These are phyloP conservation scores for Kryptolebias marmoratus DNA, from an alignment of 2,113 vertebrate species.

Conservation along the genomic window DNA sequence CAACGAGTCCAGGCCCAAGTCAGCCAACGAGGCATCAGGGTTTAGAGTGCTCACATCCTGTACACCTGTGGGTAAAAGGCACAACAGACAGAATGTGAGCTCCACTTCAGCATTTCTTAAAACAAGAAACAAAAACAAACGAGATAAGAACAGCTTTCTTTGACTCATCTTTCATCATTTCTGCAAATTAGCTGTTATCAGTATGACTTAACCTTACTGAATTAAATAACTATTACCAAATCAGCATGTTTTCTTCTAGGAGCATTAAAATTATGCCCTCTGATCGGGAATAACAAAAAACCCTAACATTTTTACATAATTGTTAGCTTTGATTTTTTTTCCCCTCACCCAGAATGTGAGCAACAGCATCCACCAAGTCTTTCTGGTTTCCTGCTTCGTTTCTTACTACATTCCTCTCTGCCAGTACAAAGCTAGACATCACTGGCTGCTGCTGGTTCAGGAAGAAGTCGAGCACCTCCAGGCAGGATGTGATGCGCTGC, in stretches of 20 bases:
- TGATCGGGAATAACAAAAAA: no score
- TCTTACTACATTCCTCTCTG: conserved; percentile 80
- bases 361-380: conserved; percentile 88
- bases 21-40: conserved; percentile 86
- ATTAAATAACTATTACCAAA: no score
- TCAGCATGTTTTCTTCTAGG: no score
- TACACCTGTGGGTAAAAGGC: conserved; percentile 80
- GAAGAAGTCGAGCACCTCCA: conserved; percentile 92
- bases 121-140: not conserved
- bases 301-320: no score
- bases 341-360: conserved; percentile 90
- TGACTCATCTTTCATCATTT: no score
- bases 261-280: no score
- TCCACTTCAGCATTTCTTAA: not conserved
- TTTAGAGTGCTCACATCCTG: conserved; percentile 86
- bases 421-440: conserved; percentile 93
- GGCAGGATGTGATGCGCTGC: conserved; percentile 90
- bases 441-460: conserved; percentile 87
- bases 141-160: no score
- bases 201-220: no score
- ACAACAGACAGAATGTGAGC: not conserved
- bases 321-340: no score
- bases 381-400: conserved; percentile 71
- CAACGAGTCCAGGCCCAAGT: conserved; percentile 94
- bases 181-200: no score